Evolutionary conservation across 35 echinoderm and acorn worm species (phyloP), one percentile per base, ranked within the genome.

Genomic region (Acanthaster planci): DNA sequence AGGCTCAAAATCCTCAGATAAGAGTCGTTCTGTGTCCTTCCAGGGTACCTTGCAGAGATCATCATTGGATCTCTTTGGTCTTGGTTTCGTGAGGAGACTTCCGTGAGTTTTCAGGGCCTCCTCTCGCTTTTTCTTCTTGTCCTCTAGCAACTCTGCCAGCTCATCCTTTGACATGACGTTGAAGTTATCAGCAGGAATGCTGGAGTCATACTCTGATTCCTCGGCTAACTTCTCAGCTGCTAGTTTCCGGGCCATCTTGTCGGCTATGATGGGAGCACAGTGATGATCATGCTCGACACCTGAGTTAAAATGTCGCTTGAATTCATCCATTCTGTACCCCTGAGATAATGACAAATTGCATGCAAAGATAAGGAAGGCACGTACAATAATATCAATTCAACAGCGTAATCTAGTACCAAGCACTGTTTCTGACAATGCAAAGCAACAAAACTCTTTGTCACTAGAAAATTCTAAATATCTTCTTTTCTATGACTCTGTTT

Each of bases 21-120:
- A 77, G 12, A 78, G 75, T 16, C 31, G 67, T 9, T 14, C 32
- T 37, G 31, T 86, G 55, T 8, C 22, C 75, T 56, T 7, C 77
- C 52, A 80, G 14, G 86, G 86, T 21, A 56, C 68, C 9, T 39
- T 78, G 53, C 57, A 39, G 9, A 83, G 56, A 37, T 87, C 86
- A 59, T 80, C 29, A 36, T 80, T 52, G 42, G 40, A 47, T 34
- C 32, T 82, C 27, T 21, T 83, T 14, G 56, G 26, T 54, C 19
- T 58, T 15, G 53, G 51, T 40, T 83, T 83, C 10, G 19, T 56
- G 37, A 23, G 37, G 36, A 51, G 77, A 38, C 21, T 42, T 51
- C 77, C 37, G 17, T 50, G 37, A 7, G 42, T 39, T 7, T 51
- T 53, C n/a, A 32, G 1, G 38, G 29, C 79, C 31, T 81, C 30